Evolutionary conservation across 2,797 vertebrate species (phyloP).

Genomic region (Neoniphon sammara): DNA sequence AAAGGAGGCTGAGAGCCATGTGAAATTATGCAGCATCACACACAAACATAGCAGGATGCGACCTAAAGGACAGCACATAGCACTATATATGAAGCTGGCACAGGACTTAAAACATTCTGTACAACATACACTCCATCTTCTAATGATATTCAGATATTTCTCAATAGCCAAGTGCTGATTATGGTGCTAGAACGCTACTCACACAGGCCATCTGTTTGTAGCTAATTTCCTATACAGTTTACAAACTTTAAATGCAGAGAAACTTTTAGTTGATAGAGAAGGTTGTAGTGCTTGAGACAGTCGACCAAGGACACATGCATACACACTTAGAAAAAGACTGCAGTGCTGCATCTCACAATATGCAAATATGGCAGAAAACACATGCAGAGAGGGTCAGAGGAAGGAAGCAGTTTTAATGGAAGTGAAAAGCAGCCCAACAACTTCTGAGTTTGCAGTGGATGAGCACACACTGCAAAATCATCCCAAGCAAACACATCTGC

Average conservation of each 20-base stretch:
- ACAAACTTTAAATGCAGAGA: not conserved
- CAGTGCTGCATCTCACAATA: conserved; percentile 36
- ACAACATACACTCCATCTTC: not conserved
- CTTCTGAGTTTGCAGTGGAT: conserved; percentile 21
- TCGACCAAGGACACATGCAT: not conserved
- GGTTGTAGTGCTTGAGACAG: not conserved
- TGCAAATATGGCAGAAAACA: conserved; percentile 37
- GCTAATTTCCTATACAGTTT: not conserved
- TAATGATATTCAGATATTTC: not conserved
- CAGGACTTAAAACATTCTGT: not conserved
- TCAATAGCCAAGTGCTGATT: not conserved
- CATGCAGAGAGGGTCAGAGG: conserved; percentile 14
- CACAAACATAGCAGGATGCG: not conserved
- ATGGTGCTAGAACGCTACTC: not conserved
- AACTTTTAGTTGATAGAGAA: not conserved
- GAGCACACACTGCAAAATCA: conserved; percentile 34
- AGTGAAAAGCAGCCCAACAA: conserved; percentile 9
- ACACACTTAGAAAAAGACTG: conserved; percentile 2
- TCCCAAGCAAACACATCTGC: conserved; percentile 50
- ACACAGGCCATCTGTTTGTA: not conserved
- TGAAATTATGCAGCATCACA: conserved; percentile 7
- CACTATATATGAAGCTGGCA: not conserved
- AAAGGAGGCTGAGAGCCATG: conserved; percentile 12
- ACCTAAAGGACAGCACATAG: not conserved
- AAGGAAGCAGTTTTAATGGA: conserved; percentile 26